phyloP scores from a whole-genome alignment of 2,797 vertebrate species.

The Echiichthys vipera region DNA sequence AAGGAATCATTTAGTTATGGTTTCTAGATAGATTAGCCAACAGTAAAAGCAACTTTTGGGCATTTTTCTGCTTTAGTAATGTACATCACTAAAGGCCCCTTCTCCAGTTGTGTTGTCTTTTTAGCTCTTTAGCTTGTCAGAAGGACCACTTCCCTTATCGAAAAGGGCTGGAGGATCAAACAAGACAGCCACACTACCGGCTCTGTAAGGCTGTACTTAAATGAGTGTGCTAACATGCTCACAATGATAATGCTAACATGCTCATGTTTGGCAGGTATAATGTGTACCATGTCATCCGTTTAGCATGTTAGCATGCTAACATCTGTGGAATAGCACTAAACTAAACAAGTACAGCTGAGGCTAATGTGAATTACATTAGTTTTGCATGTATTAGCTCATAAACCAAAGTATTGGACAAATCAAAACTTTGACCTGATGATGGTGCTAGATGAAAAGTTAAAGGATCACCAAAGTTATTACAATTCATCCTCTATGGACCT shows the following conservation, averaged over 20 bases:
- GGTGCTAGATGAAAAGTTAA: neutral
- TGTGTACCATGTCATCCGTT: neutral
- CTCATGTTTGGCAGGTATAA: neutral
- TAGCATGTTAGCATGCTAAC: neutral
- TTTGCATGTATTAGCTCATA: neutral
- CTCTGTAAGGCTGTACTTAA: slow-evolving; percentile 5
- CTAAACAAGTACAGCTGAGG: neutral
- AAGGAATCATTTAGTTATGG: neutral
- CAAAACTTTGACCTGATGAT: neutral
- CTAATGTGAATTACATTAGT: neutral
- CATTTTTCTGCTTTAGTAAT: no score
- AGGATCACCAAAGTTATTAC: no score
- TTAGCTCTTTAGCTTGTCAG: slow-evolving; percentile 12
- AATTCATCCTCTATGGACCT: neutral
- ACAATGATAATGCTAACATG: neutral
- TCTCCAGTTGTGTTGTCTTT: slow-evolving; percentile 19
- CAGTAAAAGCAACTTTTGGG: neutral
- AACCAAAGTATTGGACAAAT: neutral
- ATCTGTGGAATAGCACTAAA: neutral
- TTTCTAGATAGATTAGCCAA: neutral
- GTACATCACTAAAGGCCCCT: no score
- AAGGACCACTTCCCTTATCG: slow-evolving; percentile 5
- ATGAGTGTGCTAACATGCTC: neutral
- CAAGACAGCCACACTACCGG: neutral
- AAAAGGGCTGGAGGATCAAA: slow-evolving; percentile 19